Conservation (phyloP, 2,113 vertebrate genomes). For the Ctenodactylus gundi region DNA sequence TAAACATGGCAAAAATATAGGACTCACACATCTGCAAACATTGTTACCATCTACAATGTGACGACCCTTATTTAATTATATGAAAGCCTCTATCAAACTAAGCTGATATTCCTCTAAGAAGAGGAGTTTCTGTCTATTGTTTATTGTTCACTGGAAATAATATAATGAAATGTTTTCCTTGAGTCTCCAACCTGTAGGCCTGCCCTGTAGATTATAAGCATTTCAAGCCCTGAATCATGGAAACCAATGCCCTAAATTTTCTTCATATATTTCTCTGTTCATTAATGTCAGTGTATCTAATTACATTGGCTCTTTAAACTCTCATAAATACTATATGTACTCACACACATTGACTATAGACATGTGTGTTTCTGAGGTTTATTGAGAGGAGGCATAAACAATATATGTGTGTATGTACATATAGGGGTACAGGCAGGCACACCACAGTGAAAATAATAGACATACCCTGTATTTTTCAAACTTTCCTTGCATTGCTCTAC, state of each 20-base stretch:
- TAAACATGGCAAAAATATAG: background rate
- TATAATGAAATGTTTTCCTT: background rate
- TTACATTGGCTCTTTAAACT: background rate
- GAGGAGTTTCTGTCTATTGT: background rate
- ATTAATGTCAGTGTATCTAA: background rate
- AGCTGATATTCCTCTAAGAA: background rate
- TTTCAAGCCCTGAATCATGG: background rate
- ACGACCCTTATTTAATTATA: background rate
- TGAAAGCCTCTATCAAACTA: background rate
- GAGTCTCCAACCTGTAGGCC: background rate
- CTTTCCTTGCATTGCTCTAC: background rate
- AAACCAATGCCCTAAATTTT: background rate
- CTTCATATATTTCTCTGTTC: background rate
- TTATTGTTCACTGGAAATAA: background rate
- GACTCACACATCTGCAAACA: background rate
- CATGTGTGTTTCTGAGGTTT: background rate
- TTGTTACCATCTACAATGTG: background rate
- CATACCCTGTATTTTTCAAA: background rate
- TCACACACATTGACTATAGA: no score
- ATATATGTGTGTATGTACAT: no score
- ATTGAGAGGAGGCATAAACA: background rate
- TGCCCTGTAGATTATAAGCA: background rate
- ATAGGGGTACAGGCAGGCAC: background rate
- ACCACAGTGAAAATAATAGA: background rate
- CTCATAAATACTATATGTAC: no score